These are phyloP conservation scores for Pao palembangensis DNA, from an alignment of 2,113 vertebrate species.

Conservation along the genomic window DNA sequence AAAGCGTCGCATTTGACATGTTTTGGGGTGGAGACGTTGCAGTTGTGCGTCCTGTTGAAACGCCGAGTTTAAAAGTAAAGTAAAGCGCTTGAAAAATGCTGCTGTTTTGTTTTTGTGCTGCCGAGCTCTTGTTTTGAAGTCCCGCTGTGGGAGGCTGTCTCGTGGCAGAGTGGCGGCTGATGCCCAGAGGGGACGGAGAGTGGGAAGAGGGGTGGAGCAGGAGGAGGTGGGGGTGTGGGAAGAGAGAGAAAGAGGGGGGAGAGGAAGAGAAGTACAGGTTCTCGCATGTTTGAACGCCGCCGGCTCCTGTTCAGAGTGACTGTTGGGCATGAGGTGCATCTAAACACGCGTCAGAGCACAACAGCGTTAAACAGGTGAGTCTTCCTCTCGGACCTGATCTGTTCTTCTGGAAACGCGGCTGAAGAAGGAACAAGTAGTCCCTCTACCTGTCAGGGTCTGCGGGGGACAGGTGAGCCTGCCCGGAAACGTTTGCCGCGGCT, in stretches of 20 bases:
- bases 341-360: background rate
- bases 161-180: background rate
- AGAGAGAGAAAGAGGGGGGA: no score
- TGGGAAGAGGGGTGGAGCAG: no score
- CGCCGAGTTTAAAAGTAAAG: slow-evolving; percentile 6
- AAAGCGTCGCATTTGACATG: no score
- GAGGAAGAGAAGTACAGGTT: no score
- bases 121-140: background rate
- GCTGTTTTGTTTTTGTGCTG: background rate
- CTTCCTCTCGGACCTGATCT: background rate
- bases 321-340: background rate
- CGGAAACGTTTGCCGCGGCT: background rate
- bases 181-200: background rate
- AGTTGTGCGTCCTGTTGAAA: background rate
- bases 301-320: background rate
- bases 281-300: no score
- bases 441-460: background rate
- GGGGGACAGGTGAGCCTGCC: background rate
- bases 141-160: background rate
- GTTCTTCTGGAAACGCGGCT: background rate
- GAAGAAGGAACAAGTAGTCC: background rate
- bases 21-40: background rate
- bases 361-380: background rate
- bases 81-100: no score
- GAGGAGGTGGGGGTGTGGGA: no score